phyloP scores from a whole-genome alignment of 1,140 invertebrate genomes.

The Psilanteris sp. region DNA sequence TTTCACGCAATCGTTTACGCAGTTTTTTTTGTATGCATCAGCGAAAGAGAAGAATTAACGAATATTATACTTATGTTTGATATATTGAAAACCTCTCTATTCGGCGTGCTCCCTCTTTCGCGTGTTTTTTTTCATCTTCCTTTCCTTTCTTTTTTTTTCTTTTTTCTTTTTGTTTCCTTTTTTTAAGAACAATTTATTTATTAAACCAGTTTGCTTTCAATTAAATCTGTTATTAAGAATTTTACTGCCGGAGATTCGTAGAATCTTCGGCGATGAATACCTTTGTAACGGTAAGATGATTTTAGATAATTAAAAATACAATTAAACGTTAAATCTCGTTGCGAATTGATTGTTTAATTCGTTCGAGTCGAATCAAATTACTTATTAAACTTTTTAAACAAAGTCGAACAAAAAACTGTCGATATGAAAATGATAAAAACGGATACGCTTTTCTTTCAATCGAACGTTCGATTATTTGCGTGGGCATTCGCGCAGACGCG shows the following conservation, averaged over 20 bases:
- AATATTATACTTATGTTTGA: slow-evolving; percentile 18
- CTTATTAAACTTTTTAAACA: too few relatives aligned
- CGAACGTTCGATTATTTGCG: too few relatives aligned
- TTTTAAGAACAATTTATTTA: slow-evolving; percentile 7
- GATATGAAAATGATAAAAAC: too few relatives aligned
- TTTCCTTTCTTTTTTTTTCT: neutral
- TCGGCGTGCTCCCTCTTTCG: neutral
- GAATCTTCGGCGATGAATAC: neutral
- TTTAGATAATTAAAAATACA: slow-evolving; percentile 3
- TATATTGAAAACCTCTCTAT: slow-evolving; percentile 27
- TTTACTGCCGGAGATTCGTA: slow-evolving; percentile 1
- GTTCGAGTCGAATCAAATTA: too few relatives aligned
- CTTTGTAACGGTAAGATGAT: slow-evolving; percentile 5
- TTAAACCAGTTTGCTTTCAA: slow-evolving; percentile 36
- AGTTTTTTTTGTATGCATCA: slow-evolving; percentile 10
- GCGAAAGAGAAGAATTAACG: slow-evolving; percentile 11
- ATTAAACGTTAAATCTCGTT: neutral
- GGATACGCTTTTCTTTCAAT: too few relatives aligned
- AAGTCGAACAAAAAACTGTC: too few relatives aligned
- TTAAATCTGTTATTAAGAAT: slow-evolving; percentile 14
- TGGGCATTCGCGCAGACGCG: too few relatives aligned
- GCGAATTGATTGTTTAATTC: too few relatives aligned
- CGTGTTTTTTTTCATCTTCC: neutral
- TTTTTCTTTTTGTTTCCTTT: neutral
- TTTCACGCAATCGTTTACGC: slow-evolving; percentile 57